phyloP scores from a whole-genome alignment of 2,113 vertebrate species.

The Poecile atricapillus region DNA sequence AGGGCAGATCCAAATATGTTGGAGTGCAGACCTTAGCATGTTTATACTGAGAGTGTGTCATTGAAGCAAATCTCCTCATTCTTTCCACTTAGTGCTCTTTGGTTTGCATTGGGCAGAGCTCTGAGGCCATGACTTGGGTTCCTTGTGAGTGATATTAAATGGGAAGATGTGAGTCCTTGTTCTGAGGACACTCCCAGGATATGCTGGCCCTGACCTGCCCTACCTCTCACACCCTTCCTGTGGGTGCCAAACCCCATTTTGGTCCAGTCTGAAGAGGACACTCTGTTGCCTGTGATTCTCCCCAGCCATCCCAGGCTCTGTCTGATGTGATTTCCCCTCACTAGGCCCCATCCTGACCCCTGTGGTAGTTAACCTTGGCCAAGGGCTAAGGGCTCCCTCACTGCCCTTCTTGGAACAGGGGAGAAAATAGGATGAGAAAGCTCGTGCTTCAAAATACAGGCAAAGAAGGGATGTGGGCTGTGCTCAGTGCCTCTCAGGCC shows the following conservation, averaged over 20 bases:
- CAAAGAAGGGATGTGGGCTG: background rate
- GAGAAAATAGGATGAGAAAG: background rate
- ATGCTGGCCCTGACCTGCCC: background rate
- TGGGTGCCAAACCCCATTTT: background rate
- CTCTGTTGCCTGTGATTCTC: background rate
- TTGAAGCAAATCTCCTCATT: background rate
- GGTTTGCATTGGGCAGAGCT: background rate
- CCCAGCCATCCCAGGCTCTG: background rate
- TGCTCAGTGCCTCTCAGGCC: background rate
- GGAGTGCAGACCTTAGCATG: background rate
- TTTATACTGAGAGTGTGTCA: rapidly evolving
- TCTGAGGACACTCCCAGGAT: background rate
- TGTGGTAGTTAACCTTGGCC: background rate
- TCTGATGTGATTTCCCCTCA: background rate
- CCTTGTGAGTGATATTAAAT: background rate
- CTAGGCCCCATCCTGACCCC: background rate
- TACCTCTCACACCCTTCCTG: background rate
- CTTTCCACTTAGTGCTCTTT: background rate
- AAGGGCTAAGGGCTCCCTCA: background rate
- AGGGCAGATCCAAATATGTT: background rate
- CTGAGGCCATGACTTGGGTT: background rate
- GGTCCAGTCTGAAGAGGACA: background rate
- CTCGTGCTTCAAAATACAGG: background rate
- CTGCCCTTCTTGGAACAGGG: background rate
- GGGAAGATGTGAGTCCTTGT: background rate